These are phyloP conservation scores for Nemapogon koenigi DNA, from an alignment of 2,888 invertebrate genomes.

Conservation along the genomic window DNA sequence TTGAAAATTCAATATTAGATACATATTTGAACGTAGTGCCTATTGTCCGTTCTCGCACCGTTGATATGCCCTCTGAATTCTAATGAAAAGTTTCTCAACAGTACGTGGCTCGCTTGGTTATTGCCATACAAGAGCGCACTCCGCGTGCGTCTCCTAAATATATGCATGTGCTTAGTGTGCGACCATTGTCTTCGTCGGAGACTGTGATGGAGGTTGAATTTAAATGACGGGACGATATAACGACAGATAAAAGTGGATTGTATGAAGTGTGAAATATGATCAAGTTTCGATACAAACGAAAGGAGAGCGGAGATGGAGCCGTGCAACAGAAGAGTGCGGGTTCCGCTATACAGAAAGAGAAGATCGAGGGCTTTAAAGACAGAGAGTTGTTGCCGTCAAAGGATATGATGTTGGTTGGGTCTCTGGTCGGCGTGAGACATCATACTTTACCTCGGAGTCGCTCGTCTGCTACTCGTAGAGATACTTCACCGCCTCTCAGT, in stretches of 20 bases:
- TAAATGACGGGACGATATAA: constrained; percentile 22
- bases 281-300: constrained; percentile 71
- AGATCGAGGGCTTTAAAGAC: constrained; percentile 49
- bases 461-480: constrained; percentile 35
- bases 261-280: constrained; percentile 59
- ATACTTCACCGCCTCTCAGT: constrained; percentile 23
- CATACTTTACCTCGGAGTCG: constrained; percentile 51
- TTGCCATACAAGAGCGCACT: constrained; percentile 41
- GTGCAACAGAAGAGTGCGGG: constrained; percentile 25
- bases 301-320: constrained; percentile 47
- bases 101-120: constrained; percentile 53
- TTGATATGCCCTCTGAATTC: constrained; percentile 29
- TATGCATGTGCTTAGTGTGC: constrained; percentile 42
- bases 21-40: constrained; percentile 30
- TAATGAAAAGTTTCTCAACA: constrained; percentile 37
- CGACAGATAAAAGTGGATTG: too few species aligned
- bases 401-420: constrained; percentile 45
- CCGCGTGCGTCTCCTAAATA: constrained; percentile 22
- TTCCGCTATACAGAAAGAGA: constrained; percentile 51
- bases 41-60: constrained; percentile 5
- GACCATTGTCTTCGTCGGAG: constrained; percentile 41
- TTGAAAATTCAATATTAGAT: constrained; percentile 10
- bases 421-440: constrained; percentile 44
- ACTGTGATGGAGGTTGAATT: constrained; percentile 34
- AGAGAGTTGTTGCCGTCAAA: constrained; percentile 52